Base-by-base conservation (phyloP, 1,140 invertebrate genomes). In the Calephelis nemesis region DNA sequence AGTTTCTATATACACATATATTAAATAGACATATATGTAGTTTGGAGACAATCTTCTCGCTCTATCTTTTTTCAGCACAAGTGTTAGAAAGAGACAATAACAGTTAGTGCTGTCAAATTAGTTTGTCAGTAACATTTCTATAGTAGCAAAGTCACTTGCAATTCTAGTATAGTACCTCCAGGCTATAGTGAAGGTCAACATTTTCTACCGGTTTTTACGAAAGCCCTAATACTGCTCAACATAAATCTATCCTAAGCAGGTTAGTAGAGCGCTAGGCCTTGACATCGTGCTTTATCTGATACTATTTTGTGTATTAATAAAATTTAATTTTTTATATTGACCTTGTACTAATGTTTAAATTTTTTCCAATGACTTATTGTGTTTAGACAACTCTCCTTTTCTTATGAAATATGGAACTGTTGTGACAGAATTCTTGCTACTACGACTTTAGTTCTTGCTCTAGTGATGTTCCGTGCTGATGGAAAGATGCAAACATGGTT, bases 241-340 rank as follows among this genome's bases (percentile, higher is more conserved):
- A 63, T 64, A 13, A 63, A 63, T 63, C 13, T 42, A 68, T 47
- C 58, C 50, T 63, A 79, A 83, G 72, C 72, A 70, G 82, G 79
- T 84, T 74, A 84, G 72, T 83, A 50, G 84, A 73, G 75, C 82
- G 69, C 69, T 77, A 60, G 63, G 70, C 84, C 84, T 84, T 86
- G 84, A 86, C 84, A 81, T 73, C 47, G 68, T 54, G 40, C 40
- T 45, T 45, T 15, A 40, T 45, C 49, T 42, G 67, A 76, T 72
- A 70, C 70, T 52, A 67, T 79, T 76, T 77, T 49, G 49, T 72
- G 62, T 62, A 74, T 64, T 52, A 72, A 72, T 65, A n/a, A 52
- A 67, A 50, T 40, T 62, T 42, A n/a, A 52, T 9, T 52, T 39
- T 19, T 67, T 11, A 48, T 68, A 47, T 49, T 6, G n/a, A 9